These are phyloP conservation scores for Rallus crepitans DNA, from an alignment of 2,797 vertebrate species.

Conservation along the genomic window DNA sequence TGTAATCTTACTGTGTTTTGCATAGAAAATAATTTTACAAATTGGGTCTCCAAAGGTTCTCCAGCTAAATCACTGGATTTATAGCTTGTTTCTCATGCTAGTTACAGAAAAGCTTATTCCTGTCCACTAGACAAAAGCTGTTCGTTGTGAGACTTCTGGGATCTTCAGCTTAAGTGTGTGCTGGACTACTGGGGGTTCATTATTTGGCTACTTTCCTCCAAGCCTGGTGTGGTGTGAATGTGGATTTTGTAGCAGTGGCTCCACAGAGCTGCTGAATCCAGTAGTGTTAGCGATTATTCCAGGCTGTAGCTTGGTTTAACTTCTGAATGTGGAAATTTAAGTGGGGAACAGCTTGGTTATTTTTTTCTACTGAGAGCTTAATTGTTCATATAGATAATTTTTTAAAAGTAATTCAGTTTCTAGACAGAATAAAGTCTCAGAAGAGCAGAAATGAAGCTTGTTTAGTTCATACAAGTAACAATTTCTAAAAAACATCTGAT, in stretches of 20 bases:
- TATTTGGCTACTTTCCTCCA: not conserved
- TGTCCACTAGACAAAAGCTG: not conserved
- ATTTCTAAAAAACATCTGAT: not conserved
- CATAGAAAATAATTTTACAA: constrained; percentile 3
- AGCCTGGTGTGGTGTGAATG: not conserved
- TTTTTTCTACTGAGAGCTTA: not conserved
- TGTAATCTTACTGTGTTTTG: constrained; percentile 33
- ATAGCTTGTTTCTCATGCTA: not conserved
- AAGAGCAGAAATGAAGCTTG: not conserved
- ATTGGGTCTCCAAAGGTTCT: constrained; percentile 31
- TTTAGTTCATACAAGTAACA: not conserved
- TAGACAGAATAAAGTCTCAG: not conserved
- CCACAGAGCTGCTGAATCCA: not conserved
- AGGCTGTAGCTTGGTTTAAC: not conserved
- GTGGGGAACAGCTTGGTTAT: not conserved
- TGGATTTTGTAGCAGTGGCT: not conserved
- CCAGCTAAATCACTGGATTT: constrained; percentile 50
- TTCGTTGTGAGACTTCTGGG: not conserved
- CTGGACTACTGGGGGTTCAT: not conserved
- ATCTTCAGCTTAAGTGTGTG: not conserved
- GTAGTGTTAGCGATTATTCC: not conserved
- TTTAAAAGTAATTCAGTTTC: not conserved
- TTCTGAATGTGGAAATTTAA: not conserved
- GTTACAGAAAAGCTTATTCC: not conserved
- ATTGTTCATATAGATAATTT: not conserved